A percentile compares a stretch with the other conserved stretches of the same genome.
phyloP scores from a whole-genome alignment of 1,140 invertebrate genomes.

The Eriocheir sinensis region DNA sequence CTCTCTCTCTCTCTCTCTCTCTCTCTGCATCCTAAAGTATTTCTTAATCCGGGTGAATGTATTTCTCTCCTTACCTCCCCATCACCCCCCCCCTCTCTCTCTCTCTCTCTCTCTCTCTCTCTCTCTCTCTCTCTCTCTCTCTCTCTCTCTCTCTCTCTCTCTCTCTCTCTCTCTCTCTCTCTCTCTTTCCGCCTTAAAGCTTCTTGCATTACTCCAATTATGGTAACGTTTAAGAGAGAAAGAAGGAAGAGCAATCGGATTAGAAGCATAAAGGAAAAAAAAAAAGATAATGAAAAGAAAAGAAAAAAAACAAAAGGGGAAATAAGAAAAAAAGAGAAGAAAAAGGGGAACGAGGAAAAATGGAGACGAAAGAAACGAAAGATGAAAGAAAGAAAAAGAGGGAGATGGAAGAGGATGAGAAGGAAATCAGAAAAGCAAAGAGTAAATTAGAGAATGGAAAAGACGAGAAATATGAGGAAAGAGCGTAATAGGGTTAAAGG shows the following conservation, averaged over 20 bases:
- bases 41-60: too few species aligned
- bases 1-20: constrained; percentile 38
- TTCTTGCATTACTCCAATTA: too few species aligned
- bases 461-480: background rate
- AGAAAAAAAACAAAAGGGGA: background rate
- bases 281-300: background rate
- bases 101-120: too few species aligned
- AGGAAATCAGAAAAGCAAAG: background rate
- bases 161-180: constrained; percentile 43
- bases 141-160: constrained; percentile 4
- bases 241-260: too few species aligned
- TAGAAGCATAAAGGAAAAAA: too few species aligned
- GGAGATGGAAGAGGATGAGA: background rate
- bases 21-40: background rate
- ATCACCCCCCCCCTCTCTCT: background rate
- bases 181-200: background rate
- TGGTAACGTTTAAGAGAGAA: background rate
- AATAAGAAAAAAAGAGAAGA: background rate
- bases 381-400: background rate
- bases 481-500: background rate
- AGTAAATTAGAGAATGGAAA: background rate
- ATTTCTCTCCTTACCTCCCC: constrained; percentile 20
- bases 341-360: background rate
- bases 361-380: background rate
- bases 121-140: constrained; percentile 7